A percentile compares a stretch with the other conserved stretches of the same genome.
phyloP scores from a whole-genome alignment of 2,888 invertebrate species.

The Nycteola revayana region DNA sequence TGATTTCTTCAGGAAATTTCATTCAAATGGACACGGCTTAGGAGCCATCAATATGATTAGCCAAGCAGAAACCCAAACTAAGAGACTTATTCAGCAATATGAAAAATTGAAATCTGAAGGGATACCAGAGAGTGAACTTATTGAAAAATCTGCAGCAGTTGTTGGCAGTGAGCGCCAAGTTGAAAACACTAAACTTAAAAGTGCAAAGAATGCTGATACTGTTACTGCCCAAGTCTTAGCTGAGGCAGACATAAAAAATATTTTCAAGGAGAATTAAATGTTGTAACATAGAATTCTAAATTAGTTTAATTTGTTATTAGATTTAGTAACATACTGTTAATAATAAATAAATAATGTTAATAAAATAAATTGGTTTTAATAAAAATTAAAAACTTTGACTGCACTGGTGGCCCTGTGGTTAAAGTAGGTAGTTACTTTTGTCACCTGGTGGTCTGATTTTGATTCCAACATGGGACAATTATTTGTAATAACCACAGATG shows the following conservation, averaged over 20 bases:
- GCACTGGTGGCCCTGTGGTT: no score
- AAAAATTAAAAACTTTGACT: no score
- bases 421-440: no score
- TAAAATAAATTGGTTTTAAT: not conserved
- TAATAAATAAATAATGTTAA: not conserved
- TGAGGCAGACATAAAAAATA: slow-evolving; percentile 55
- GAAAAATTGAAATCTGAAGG: slow-evolving; percentile 80
- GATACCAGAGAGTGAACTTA: slow-evolving; percentile 74
- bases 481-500: no score
- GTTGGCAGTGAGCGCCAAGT: slow-evolving; percentile 49
- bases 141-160: slow-evolving; percentile 54
- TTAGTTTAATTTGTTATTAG: slow-evolving; percentile 5
- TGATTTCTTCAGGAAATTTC: slow-evolving; percentile 82
- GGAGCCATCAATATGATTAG: slow-evolving; percentile 80
- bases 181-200: slow-evolving; percentile 37
- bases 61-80: slow-evolving; percentile 78
- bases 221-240: slow-evolving; percentile 54
- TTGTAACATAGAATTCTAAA: not conserved
- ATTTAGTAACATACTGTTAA: slow-evolving; percentile 13
- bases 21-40: slow-evolving; percentile 80
- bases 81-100: slow-evolving; percentile 84
- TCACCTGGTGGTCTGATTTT: no score
- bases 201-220: slow-evolving; percentile 46
- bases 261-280: slow-evolving; percentile 48
- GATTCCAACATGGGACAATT: no score